phyloP scores from a whole-genome alignment of 2,888 invertebrate genomes.

The Tipula unca region DNA sequence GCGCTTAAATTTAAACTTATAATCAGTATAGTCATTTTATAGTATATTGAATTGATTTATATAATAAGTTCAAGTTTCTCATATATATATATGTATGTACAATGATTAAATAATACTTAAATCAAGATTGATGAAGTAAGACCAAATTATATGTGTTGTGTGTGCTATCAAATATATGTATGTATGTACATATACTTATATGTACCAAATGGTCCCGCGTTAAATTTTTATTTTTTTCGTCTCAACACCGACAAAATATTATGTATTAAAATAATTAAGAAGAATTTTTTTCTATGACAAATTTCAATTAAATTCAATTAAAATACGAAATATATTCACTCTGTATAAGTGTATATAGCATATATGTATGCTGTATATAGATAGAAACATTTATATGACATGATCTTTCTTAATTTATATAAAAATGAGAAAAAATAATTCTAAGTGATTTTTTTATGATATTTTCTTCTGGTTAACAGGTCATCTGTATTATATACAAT shows the following conservation, averaged over 20 bases:
- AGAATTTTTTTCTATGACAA: background rate
- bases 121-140: slow-evolving; percentile 8
- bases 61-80: background rate
- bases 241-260: background rate
- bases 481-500: background rate
- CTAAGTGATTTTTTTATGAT: background rate
- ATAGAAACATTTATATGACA: background rate
- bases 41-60: background rate
- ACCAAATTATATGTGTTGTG: background rate
- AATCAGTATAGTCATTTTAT: background rate
- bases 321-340: background rate
- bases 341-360: background rate
- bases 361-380: background rate
- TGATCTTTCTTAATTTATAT: background rate
- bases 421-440: background rate
- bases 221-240: background rate
- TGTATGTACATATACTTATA: background rate
- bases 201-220: background rate
- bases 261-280: background rate
- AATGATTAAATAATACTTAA: background rate
- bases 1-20: background rate
- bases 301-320: background rate
- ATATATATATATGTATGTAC: background rate
- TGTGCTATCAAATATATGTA: no score
- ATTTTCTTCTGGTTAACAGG: background rate